Evolutionary conservation across 2,797 vertebrate genomes (phyloP), one percentile per base, ranked within the genome.

Genomic region (Podargus strigoides): DNA sequence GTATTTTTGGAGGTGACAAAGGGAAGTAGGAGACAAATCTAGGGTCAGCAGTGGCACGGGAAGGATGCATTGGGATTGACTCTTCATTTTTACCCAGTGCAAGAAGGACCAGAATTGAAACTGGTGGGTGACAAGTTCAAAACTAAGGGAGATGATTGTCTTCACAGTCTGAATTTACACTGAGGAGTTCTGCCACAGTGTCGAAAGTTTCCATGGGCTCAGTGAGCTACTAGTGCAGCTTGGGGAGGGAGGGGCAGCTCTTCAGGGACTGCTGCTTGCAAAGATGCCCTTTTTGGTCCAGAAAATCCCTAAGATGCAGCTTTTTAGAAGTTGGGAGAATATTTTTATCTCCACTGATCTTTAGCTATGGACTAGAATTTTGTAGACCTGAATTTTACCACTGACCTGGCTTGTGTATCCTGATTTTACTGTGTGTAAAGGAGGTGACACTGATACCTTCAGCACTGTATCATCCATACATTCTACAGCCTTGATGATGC

Each of bases 271-370:
- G 52, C 50, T 91, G 6, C 6, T 2, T 79, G 75, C 72, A 76
- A 79, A 94, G 55, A 79, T 59, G 78, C 82, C 81, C 91, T 93
- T 93, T 95, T 93, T 84, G 32, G 80, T 53, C 46, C 90, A 90
- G 47, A 72, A 84, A n/a, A 62, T 89, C 66, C n/a, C 24, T 46
- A 37, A 90, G 58, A 12, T 1, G 0, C 34, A 73, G 39, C n/a
- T 94, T 88, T 87, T 59, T 60, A 56, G 47, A 80, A 77, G 55
- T 21, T 91, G 24, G 52, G 68, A 89, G 68, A 85, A 42, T 89
- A 72, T 89, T 89, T 93, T 93, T 93, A 53, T 83, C 58, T 86
- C 55, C 17, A 24, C 21, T 93, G 88, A 90, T 80, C 86, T 93
- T 77, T 87, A 91, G 32, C 73, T 91, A 26, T 68, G 32, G 18